Evolutionary conservation across 1,140 invertebrate genomes (phyloP).

Genomic region (Drusus annulatus): DNA sequence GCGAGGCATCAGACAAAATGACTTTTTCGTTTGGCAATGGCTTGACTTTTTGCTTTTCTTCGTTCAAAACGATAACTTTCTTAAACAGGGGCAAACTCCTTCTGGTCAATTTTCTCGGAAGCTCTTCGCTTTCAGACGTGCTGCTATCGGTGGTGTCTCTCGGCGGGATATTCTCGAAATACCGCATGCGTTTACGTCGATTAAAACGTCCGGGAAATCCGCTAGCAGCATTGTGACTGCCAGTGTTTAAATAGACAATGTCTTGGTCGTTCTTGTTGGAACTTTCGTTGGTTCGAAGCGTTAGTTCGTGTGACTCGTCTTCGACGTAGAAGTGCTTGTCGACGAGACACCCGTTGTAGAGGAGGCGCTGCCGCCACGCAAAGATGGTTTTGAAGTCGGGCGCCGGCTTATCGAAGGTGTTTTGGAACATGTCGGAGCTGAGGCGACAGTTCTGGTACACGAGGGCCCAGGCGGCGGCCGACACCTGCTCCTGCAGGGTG

Average conservation of each 20-base stretch:
- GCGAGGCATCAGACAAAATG: neutral
- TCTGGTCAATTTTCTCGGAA: neutral
- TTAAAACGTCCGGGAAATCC: neutral
- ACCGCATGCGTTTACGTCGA: constrained; percentile 6
- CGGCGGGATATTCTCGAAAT: neutral
- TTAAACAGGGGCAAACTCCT: neutral
- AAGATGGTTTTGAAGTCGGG: constrained; percentile 70
- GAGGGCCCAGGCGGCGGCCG: constrained; percentile 67
- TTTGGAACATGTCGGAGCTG: constrained; percentile 66
- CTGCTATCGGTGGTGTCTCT: constrained; percentile 25
- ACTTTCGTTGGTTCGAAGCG: neutral
- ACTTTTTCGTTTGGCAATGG: neutral
- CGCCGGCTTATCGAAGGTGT: constrained; percentile 67
- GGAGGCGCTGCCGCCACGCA: constrained; percentile 66
- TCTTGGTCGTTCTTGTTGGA: no score
- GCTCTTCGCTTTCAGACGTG: constrained; percentile 1
- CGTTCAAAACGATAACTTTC: no score
- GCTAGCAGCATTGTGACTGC: neutral
- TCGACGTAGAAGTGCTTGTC: constrained; percentile 62
- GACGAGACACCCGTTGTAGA: constrained; percentile 67
- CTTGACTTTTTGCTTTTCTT: constrained; percentile 15
- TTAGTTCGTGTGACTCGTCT: neutral
- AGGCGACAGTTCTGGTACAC: constrained; percentile 68
- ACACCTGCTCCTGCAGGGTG: constrained; percentile 66
- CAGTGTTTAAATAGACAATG: no score